A percentile compares a stretch with the other conserved stretches of the same genome.
phyloP scores from a whole-genome alignment of 2,113 vertebrate species.

The Percopsis transmontana region DNA sequence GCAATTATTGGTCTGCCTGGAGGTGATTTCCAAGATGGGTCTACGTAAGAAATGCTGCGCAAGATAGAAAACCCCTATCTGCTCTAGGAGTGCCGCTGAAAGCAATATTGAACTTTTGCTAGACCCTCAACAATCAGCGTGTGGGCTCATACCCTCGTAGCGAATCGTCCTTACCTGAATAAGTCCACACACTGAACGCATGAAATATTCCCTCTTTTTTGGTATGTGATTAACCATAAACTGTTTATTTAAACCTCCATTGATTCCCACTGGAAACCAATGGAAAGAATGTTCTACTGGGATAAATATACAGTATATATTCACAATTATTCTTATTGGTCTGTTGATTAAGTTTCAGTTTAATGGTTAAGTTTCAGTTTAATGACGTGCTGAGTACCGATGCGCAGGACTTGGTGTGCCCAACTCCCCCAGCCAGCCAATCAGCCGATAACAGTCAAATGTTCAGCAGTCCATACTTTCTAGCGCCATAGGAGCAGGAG shows the following conservation, averaged over 20 bases:
- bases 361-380: slow-evolving; percentile 18
- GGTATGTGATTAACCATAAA: not conserved
- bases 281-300: not conserved
- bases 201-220: not conserved
- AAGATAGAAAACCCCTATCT: too few relatives aligned
- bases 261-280: not conserved
- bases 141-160: too few relatives aligned
- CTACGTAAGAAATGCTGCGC: too few relatives aligned
- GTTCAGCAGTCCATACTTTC: slow-evolving; percentile 1
- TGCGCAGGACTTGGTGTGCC: not conserved
- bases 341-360: slow-evolving; percentile 27
- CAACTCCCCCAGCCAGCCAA: slow-evolving; percentile 28
- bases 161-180: too few relatives aligned
- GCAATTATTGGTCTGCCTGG: too few relatives aligned
- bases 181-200: too few relatives aligned
- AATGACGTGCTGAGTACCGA: not conserved
- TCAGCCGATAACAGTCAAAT: slow-evolving; percentile 16
- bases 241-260: not conserved
- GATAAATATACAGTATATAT: too few relatives aligned
- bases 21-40: too few relatives aligned
- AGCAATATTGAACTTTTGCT: too few relatives aligned
- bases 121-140: too few relatives aligned
- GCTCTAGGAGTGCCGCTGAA: too few relatives aligned
- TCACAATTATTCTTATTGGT: slow-evolving; percentile 21
- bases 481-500: not conserved